phyloP scores from a whole-genome alignment of 1,140 invertebrate species.

The Tetragnatha versicolor region DNA sequence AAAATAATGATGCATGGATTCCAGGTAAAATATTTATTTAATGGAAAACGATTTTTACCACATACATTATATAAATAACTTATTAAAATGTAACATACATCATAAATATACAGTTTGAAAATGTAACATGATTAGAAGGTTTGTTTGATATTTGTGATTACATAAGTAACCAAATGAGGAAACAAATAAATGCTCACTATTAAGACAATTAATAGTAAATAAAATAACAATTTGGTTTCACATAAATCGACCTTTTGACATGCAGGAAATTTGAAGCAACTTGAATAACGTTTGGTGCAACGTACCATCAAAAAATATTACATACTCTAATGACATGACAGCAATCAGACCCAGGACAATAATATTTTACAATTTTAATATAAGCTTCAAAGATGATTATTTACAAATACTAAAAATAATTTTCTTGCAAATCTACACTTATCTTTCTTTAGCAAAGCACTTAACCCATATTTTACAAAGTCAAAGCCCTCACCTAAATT shows the following conservation, averaged over 20 bases:
- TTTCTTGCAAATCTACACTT: constrained; percentile 19
- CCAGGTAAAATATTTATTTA: constrained; percentile 34
- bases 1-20: neutral
- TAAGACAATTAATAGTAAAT: too few species aligned
- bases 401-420: constrained; percentile 45
- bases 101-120: constrained; percentile 37
- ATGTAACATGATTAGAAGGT: constrained; percentile 25
- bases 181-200: too few species aligned
- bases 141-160: constrained; percentile 34
- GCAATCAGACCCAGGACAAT: constrained; percentile 24
- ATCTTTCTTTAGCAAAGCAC: constrained; percentile 10
- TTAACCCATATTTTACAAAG: constrained; percentile 27
- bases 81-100: constrained; percentile 38
- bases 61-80: constrained; percentile 33
- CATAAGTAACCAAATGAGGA: constrained; percentile 9
- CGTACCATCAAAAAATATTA: constrained; percentile 1
- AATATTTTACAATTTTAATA: constrained; percentile 30
- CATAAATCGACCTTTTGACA: too few species aligned
- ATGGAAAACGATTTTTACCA: constrained; percentile 26
- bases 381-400: constrained; percentile 41
- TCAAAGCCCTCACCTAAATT: constrained; percentile 18
- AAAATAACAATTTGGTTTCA: too few species aligned
- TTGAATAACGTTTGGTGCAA: constrained; percentile 1
- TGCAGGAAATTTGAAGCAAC: neutral
- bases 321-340: constrained; percentile 36